These are phyloP conservation scores for Drosophila lacteicornis DNA, from an alignment of 1,140 invertebrate species.

Conservation along the genomic window DNA sequence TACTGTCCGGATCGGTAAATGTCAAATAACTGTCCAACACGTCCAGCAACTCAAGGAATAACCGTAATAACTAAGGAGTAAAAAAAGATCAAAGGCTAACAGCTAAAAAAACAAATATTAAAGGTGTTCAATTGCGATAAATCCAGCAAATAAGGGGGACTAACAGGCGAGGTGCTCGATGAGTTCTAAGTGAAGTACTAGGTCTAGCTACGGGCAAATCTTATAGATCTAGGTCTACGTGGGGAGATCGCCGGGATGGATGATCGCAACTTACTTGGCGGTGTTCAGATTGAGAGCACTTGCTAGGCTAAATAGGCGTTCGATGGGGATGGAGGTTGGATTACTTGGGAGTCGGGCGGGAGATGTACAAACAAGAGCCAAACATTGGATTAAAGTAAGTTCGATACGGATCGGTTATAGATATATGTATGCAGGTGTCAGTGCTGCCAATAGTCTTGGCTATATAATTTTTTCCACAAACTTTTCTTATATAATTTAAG, in stretches of 20 bases:
- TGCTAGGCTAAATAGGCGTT: slow-evolving; percentile 77
- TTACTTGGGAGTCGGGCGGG: slow-evolving; percentile 31
- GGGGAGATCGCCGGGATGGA: slow-evolving; percentile 30
- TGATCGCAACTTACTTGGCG: slow-evolving; percentile 73
- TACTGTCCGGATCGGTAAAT: slow-evolving; percentile 7
- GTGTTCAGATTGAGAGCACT: slow-evolving; percentile 70
- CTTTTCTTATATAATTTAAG: background rate
- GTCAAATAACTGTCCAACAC: slow-evolving; percentile 18
- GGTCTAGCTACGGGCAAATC: background rate
- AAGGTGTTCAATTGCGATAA: background rate
- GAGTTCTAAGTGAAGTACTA: slow-evolving; percentile 7
- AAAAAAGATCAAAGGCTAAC: background rate
- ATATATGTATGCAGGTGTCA: slow-evolving; percentile 15
- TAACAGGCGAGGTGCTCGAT: slow-evolving; percentile 12
- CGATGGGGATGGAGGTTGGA: slow-evolving; percentile 35
- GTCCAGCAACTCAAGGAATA: background rate
- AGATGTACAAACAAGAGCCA: slow-evolving; percentile 53
- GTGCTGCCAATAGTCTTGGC: background rate
- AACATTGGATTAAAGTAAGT: slow-evolving; percentile 56
- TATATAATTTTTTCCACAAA: too few species aligned
- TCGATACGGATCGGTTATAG: slow-evolving; percentile 34
- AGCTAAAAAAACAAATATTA: background rate
- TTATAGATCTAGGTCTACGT: slow-evolving; percentile 23
- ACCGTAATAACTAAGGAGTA: slow-evolving; percentile 1
- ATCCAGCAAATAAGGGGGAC: slow-evolving; percentile 6